Percentiles rank a stretch among this genome's conserved stretches.
Conservation (phyloP, 2,113 vertebrate species). For the Vanacampus margaritifer region DNA sequence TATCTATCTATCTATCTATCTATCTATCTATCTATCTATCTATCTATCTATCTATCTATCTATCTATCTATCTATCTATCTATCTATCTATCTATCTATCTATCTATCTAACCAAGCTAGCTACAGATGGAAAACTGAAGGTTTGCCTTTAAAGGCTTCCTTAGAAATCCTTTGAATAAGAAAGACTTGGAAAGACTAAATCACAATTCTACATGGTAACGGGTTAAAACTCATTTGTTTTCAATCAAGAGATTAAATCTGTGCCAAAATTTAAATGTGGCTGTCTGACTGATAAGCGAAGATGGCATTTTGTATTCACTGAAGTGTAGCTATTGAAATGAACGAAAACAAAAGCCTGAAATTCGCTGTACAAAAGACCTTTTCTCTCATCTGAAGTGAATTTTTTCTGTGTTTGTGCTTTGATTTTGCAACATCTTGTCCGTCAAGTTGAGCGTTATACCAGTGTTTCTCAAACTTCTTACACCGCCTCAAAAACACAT, state of each 20-base stretch:
- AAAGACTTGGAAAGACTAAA: neutral
- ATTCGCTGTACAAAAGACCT: neutral
- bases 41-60: no score
- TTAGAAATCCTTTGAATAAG: neutral
- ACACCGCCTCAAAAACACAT: no score
- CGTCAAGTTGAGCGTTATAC: neutral
- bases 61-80: no score
- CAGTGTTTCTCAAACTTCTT: no score
- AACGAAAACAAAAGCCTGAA: neutral
- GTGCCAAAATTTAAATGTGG: neutral
- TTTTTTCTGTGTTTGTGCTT: neutral
- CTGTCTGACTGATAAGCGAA: neutral
- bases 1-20: no score
- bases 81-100: no score
- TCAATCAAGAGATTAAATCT: neutral
- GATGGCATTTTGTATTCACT: neutral
- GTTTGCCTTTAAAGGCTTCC: neutral
- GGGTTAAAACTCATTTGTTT: neutral
- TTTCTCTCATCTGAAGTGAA: neutral
- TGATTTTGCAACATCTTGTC: neutral
- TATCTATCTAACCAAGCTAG: no score
- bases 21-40: no score
- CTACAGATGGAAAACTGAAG: neutral
- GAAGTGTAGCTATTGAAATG: neutral
- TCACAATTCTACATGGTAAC: no score